Percentiles rank a stretch among this genome's conserved stretches.
Conservation (phyloP, 2,113 vertebrate species). For the Phalacrocorax brasilianus region DNA sequence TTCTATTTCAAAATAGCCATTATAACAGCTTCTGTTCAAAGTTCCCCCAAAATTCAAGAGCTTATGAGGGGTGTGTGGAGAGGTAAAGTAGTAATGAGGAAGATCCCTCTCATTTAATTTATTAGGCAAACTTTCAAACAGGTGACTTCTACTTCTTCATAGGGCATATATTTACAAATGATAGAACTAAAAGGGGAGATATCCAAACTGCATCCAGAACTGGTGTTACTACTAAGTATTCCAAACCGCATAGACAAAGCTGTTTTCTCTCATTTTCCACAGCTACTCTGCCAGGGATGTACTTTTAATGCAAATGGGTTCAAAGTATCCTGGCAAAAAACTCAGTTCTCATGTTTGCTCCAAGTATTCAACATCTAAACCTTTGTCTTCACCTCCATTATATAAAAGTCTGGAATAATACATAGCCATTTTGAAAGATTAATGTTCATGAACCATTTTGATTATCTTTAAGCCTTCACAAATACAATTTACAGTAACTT, state of each 20-base stretch:
- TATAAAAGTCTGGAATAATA: neutral
- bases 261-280: neutral
- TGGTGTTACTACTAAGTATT: neutral
- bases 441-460: neutral
- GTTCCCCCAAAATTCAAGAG: neutral
- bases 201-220: neutral
- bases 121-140: neutral
- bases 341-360: neutral
- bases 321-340: neutral
- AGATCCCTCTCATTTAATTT: neutral
- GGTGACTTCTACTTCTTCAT: neutral
- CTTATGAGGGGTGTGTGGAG: neutral
- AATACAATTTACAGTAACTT: neutral
- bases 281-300: neutral
- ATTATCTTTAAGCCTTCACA: neutral
- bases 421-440: neutral
- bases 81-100: neutral
- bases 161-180: neutral
- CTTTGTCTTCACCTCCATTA: neutral
- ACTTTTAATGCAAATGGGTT: neutral
- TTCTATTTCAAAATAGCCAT: neutral
- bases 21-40: neutral
- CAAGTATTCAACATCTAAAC: neutral
- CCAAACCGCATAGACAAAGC: neutral
- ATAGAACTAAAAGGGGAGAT: neutral